Evolutionary conservation across 2,888 invertebrate genomes (phyloP).

Genomic region (Cybosia mesomella): DNA sequence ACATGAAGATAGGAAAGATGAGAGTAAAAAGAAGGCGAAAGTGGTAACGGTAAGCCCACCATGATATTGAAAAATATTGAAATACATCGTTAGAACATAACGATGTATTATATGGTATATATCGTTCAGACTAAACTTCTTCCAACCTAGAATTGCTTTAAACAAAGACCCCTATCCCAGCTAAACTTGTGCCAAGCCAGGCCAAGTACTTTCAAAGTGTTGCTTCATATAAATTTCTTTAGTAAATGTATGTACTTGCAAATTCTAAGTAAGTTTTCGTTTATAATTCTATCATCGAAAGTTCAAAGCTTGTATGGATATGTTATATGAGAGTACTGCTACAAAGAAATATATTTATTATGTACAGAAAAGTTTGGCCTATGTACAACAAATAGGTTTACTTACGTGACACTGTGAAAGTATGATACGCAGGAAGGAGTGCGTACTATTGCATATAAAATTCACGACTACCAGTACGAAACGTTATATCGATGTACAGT

Average conservation of each 20-base stretch:
- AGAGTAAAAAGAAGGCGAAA: too few species aligned
- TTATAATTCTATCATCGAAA: not conserved
- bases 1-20: too few species aligned
- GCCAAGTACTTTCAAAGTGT: not conserved
- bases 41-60: too few species aligned
- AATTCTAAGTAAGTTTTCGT: slow-evolving; percentile 4
- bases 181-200: not conserved
- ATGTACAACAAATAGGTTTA: not conserved
- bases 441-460: slow-evolving; percentile 35
- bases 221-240: not conserved
- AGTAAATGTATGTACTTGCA: not conserved
- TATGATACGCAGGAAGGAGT: not conserved
- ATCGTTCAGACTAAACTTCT: not conserved
- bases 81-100: too few species aligned
- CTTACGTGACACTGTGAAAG: slow-evolving; percentile 3
- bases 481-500: slow-evolving; percentile 21
- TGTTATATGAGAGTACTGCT: too few species aligned
- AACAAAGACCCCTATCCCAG: not conserved
- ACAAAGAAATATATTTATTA: too few species aligned
- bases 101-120: too few species aligned
- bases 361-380: too few species aligned
- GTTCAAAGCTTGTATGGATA: not conserved
- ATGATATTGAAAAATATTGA: not conserved
- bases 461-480: slow-evolving; percentile 35
- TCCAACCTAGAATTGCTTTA: not conserved